Conservation (phyloP, 1,140 invertebrate species). For the Aphis gossypii region DNA sequence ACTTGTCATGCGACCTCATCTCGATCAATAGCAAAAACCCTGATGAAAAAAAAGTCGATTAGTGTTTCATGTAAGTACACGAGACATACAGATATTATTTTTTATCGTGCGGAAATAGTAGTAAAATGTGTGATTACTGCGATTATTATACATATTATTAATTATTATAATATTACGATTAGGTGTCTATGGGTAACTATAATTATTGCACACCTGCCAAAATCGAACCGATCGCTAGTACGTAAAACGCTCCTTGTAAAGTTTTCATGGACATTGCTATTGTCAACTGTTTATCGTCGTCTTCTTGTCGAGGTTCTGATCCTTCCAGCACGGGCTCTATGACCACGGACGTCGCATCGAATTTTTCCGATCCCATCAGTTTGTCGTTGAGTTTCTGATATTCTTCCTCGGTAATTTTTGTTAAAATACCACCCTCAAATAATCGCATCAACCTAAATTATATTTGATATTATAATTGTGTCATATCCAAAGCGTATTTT, state of each 20-base stretch:
- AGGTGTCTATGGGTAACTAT: background rate
- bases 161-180: background rate
- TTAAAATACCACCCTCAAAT: conserved; percentile 75
- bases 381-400: conserved; percentile 71
- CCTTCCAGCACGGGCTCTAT: conserved; percentile 59
- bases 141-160: background rate
- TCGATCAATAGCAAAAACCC: conserved; percentile 25
- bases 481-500: background rate
- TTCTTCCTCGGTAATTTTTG: conserved; percentile 75
- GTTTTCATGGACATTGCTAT: conserved; percentile 72
- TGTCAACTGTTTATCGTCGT: conserved; percentile 62
- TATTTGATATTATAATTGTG: background rate
- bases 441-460: conserved; percentile 69
- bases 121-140: background rate
- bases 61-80: background rate
- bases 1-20: conserved; percentile 13
- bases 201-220: conserved; percentile 52
- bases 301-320: conserved; percentile 61
- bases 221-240: conserved; percentile 69
- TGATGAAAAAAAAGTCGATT: background rate
- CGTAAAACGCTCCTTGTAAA: conserved; percentile 73
- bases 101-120: background rate
- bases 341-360: background rate
- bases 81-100: background rate
- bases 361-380: conserved; percentile 26